Percentiles rank a stretch among this genome's conserved stretches.
Conservation (phyloP, 2,797 vertebrate species). For the Brachyalestes nurse region DNA sequence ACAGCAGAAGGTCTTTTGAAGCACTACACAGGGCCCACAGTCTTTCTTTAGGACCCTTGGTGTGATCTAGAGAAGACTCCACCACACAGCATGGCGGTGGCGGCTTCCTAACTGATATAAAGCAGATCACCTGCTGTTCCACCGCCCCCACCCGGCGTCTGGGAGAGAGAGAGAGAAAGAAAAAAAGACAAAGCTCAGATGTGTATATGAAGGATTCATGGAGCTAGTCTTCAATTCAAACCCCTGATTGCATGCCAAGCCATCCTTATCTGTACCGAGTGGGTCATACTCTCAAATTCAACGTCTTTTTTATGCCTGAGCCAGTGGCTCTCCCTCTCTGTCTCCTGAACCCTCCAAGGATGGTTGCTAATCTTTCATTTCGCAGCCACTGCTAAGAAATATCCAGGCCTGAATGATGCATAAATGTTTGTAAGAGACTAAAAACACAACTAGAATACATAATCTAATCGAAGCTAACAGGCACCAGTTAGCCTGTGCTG, state of each 20-base stretch:
- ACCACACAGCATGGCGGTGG: slow-evolving; percentile 54
- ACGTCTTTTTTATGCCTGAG: slow-evolving; percentile 58
- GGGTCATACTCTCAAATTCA: slow-evolving; percentile 68
- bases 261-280: slow-evolving; percentile 59
- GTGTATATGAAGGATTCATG: slow-evolving; percentile 70
- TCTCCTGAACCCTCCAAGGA: neutral
- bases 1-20: neutral
- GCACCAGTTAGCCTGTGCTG: too few species aligned
- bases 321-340: slow-evolving; percentile 41
- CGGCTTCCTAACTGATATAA: slow-evolving; percentile 62
- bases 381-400: neutral
- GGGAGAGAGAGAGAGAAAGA: slow-evolving; percentile 42
- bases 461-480: too few species aligned
- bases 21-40: neutral
- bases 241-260: slow-evolving; percentile 53
- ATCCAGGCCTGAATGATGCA: neutral
- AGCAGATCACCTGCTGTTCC: slow-evolving; percentile 54
- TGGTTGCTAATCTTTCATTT: slow-evolving; percentile 59
- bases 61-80: slow-evolving; percentile 40
- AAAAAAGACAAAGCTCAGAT: slow-evolving; percentile 66
- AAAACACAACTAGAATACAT: too few species aligned
- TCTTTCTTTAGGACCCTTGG: neutral
- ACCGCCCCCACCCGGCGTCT: neutral
- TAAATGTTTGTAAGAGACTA: neutral
- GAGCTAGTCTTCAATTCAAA: slow-evolving; percentile 65